Conservation (phyloP, 2,113 vertebrate species). For the Mus spicilegus region DNA sequence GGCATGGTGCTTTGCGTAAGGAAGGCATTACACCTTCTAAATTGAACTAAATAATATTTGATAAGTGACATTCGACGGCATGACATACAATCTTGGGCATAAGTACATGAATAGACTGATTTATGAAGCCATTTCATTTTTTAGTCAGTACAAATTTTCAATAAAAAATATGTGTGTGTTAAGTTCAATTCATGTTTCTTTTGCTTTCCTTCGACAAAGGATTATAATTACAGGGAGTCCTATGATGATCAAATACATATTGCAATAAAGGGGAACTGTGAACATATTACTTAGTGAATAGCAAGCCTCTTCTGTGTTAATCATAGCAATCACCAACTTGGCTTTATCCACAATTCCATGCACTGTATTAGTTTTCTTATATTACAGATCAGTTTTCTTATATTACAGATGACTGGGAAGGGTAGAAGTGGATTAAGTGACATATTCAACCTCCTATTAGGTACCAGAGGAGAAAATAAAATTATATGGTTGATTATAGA, state of each 20-base stretch:
- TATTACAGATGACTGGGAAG: slow-evolving; percentile 18
- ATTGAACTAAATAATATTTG: slow-evolving; percentile 44
- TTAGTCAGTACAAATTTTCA: background rate
- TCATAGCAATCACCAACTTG: background rate
- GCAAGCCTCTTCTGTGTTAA: background rate
- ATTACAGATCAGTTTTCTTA: background rate
- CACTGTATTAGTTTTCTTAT: background rate
- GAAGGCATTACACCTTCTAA: slow-evolving; percentile 39
- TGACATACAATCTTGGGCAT: background rate
- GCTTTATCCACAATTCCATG: background rate
- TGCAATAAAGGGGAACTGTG: background rate
- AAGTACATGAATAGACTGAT: slow-evolving; percentile 29
- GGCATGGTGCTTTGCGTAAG: slow-evolving; percentile 30
- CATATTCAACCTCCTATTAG: background rate
- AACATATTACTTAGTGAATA: background rate
- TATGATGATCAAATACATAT: slow-evolving; percentile 7
- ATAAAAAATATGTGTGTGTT: background rate
- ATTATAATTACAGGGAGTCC: slow-evolving; percentile 22
- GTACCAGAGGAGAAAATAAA: background rate
- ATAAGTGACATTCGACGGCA: slow-evolving; percentile 48
- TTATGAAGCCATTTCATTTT: background rate
- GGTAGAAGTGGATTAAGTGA: background rate
- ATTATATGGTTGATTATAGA: background rate
- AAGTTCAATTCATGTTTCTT: slow-evolving; percentile 41
- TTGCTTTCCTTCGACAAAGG: slow-evolving; percentile 14